Conservation (phyloP, 2,113 vertebrate genomes). For the Lasiurus borealis region DNA sequence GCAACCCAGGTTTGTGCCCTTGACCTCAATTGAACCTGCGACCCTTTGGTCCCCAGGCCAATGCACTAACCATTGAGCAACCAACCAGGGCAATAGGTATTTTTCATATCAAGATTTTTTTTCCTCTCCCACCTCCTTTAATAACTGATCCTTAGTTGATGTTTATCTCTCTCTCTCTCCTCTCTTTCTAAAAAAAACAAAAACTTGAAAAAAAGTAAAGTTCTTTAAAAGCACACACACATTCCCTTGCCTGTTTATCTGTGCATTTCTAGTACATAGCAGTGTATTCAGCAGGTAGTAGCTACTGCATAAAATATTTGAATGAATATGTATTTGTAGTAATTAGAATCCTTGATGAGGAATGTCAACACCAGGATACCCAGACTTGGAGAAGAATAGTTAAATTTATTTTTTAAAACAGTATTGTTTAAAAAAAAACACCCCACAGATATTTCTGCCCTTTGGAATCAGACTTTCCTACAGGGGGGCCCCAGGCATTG, state of each 20-base stretch:
- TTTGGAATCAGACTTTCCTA: neutral
- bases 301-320: neutral
- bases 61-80: too few relatives aligned
- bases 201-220: neutral
- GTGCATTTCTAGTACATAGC: neutral
- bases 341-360: neutral
- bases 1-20: neutral
- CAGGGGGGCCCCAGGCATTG: neutral
- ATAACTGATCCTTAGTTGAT: too few relatives aligned
- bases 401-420: constrained; percentile 11
- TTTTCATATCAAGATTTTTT: constrained; percentile 33
- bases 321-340: neutral
- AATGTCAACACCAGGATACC: neutral
- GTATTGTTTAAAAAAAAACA: neutral
- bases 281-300: neutral
- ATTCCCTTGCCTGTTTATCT: neutral
- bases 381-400: neutral
- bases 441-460: neutral
- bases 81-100: neutral
- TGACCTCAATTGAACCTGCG: neutral
- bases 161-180: neutral
- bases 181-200: neutral
- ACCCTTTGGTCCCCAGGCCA: too few relatives aligned
- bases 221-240: neutral
- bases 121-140: neutral